A percentile compares a stretch with the other conserved stretches of the same genome.
These are phyloP conservation scores for Diachasma alloeum DNA, from an alignment of 1,140 invertebrate genomes.

Conservation along the genomic window DNA sequence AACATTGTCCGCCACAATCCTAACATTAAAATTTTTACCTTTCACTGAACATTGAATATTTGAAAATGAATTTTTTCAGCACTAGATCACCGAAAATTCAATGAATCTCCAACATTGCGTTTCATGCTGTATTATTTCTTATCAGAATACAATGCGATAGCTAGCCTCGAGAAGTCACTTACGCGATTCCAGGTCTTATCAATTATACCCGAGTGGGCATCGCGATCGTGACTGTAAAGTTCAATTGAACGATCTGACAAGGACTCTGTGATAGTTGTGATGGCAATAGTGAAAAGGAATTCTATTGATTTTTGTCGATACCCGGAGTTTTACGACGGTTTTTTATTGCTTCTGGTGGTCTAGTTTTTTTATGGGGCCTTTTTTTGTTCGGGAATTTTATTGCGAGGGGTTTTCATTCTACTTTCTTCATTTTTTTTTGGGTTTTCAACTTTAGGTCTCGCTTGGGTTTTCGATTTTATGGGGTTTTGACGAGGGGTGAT, in stretches of 20 bases:
- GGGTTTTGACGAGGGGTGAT: too few species aligned
- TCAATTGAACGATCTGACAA: constrained; percentile 16
- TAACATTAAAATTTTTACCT: too few species aligned
- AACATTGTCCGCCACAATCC: too few species aligned
- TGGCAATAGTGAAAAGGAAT: constrained; percentile 13
- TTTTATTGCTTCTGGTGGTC: neutral
- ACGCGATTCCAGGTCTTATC: neutral
- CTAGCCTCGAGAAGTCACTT: neutral
- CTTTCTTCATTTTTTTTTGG: neutral
- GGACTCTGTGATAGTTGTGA: neutral
- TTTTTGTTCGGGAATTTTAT: neutral
- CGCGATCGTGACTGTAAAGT: constrained; percentile 4
- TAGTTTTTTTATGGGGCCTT: neutral
- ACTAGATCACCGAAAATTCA: too few species aligned
- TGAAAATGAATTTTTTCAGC: too few species aligned
- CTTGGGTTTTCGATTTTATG: too few species aligned
- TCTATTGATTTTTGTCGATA: neutral
- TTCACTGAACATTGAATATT: too few species aligned
- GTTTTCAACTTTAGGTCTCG: neutral
- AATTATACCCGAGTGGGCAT: neutral
- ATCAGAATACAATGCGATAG: neutral
- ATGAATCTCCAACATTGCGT: too few species aligned
- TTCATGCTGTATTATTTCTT: neutral
- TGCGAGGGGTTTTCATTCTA: too few species aligned
- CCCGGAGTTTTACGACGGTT: neutral